phyloP scores from a whole-genome alignment of 2,888 invertebrate species.

The Oligia fasciuncula region DNA sequence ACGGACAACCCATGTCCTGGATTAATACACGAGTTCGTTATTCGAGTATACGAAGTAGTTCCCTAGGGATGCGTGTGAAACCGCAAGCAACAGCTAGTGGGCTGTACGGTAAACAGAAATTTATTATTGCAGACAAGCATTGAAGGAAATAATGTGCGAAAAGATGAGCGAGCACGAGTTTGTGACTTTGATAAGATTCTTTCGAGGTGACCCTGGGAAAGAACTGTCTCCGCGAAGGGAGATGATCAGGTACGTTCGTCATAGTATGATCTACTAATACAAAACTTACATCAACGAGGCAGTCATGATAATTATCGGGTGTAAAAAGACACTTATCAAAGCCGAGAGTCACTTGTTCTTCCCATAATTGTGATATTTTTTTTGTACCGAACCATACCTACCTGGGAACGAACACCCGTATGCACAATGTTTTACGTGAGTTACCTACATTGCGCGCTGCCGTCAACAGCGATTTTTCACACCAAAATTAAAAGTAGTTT shows the following conservation, averaged over 20 bases:
- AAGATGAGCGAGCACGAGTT: constrained; percentile 95
- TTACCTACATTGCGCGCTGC: background rate
- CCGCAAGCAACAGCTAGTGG: background rate
- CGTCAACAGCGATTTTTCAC: background rate
- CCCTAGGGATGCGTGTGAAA: too few relatives aligned
- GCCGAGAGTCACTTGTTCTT: background rate
- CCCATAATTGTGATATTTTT: background rate
- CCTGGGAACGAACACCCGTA: background rate
- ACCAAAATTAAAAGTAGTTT: background rate
- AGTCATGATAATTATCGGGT: background rate
- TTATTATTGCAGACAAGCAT: constrained; percentile 89
- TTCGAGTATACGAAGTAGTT: background rate
- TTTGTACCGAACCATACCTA: background rate
- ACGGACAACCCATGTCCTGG: too few relatives aligned
- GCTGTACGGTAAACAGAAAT: background rate
- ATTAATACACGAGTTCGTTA: background rate
- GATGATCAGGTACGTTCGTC: constrained; percentile 79
- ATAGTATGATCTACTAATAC: background rate
- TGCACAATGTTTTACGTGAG: background rate
- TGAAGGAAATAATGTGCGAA: constrained; percentile 92
- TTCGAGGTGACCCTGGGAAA: constrained; percentile 91
- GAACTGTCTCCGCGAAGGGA: constrained; percentile 83
- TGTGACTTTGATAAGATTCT: constrained; percentile 93
- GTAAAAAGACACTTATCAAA: background rate
- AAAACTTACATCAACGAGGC: background rate